Percentiles rank a stretch among this genome's conserved stretches.
These are phyloP conservation scores for Meandrusa payeni DNA, from an alignment of 2,888 invertebrate species.

Conservation along the genomic window DNA sequence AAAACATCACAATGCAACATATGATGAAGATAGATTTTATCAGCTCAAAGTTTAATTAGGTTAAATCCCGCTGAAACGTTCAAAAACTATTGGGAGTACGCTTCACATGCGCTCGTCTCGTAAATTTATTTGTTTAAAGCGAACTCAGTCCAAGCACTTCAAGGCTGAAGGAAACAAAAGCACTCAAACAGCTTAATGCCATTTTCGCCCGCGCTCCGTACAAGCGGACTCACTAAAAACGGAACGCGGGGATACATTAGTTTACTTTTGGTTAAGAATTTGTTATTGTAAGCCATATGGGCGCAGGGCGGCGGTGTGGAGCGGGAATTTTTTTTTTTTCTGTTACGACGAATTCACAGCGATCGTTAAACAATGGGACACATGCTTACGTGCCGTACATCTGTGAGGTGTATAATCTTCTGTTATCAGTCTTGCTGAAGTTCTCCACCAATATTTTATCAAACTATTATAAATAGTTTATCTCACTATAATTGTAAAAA, in stretches of 20 bases:
- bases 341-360: slow-evolving; percentile 65
- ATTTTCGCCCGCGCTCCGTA: slow-evolving; percentile 44
- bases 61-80: slow-evolving; percentile 12
- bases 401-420: slow-evolving; percentile 42
- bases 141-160: slow-evolving; percentile 39
- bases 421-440: slow-evolving; percentile 23
- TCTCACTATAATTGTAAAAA: too few species aligned
- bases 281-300: slow-evolving; percentile 77
- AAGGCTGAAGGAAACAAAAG: slow-evolving; percentile 49
- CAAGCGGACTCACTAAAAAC: slow-evolving; percentile 47
- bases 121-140: slow-evolving; percentile 38
- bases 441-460: too few species aligned
- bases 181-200: slow-evolving; percentile 50
- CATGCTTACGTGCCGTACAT: slow-evolving; percentile 58
- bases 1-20: too few species aligned
- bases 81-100: slow-evolving; percentile 6
- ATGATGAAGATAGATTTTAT: slow-evolving; percentile 5
- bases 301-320: slow-evolving; percentile 51
- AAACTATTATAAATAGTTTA: too few species aligned
- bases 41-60: slow-evolving; percentile 13
- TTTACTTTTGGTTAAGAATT: slow-evolving; percentile 77
- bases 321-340: slow-evolving; percentile 61
- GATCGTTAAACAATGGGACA: slow-evolving; percentile 71
- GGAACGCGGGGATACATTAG: slow-evolving; percentile 62
- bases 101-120: slow-evolving; percentile 24